Evolutionary conservation across 2,888 invertebrate species (phyloP), one percentile per base, ranked within the genome.

Genomic region (Copidosoma aretas): DNA sequence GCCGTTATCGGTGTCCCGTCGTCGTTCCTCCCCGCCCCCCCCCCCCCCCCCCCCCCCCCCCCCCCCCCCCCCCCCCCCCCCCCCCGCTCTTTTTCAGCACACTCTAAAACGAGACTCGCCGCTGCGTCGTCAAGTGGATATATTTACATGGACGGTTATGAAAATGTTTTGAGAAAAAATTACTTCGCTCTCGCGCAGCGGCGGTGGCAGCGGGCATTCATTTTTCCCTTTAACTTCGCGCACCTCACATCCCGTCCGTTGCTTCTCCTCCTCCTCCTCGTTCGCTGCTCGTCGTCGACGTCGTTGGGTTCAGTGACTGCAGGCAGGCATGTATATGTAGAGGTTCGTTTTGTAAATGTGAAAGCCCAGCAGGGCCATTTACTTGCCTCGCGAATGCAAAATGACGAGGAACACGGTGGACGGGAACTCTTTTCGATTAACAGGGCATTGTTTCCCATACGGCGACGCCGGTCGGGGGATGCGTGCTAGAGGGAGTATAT

Each of bases 391-490:
- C 64, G 53, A 71, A 70, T 67, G 64, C 57, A 64, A 67, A 67
- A 64, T 64, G 67, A 67, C 70, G 62, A 53, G 24, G 24, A 53
- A 32, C 32, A 32, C 15, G 49, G 70, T 60, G 62, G 57, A 61
- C 74, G 74, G 74, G 75, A 76, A 71, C 74, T 70, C 71, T 74
- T 75, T 73, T 75, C 75, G 73, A 75, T 75, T 76, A 76, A 70
- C 68, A 51, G 71, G 70, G 73, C 72, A 73, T 75, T 75, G 74
- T 74, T 74, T 70, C 58, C 39, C 43, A 52, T 49, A 10, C 22
- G 15, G 17, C 43, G 43, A 12, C 43, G 15, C 43, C 43, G 25
- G 22, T 24, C 25, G 25, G 17, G 25, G 25, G 32, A 5, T 32
- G 8, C 32, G 4, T 32, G 4, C 8, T 32, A 32, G n/a, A n/a